Evolutionary conservation across 2,797 vertebrate genomes (phyloP).

Genomic region (Spinus pinus): DNA sequence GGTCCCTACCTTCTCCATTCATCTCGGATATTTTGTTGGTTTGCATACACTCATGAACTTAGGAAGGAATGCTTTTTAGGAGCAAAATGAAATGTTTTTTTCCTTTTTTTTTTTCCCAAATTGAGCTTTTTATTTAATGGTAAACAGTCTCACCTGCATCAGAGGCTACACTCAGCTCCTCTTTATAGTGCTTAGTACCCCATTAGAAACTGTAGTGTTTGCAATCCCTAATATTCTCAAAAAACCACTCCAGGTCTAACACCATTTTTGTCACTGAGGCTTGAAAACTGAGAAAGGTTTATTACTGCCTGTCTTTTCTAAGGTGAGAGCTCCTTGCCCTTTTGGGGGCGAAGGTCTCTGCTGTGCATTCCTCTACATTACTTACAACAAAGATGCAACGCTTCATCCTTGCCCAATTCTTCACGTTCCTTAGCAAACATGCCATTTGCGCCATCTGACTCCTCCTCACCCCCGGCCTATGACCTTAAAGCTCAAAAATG

Average conservation of each 20-base stretch:
- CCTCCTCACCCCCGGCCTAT: constrained; percentile 36
- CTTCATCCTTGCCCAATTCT: constrained; percentile 46
- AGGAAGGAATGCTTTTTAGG: background rate
- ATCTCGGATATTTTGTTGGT: background rate
- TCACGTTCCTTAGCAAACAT: constrained; percentile 54
- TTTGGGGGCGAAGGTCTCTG: constrained; percentile 55
- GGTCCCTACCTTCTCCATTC: background rate
- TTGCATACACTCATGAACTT: background rate
- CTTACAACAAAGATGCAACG: constrained; percentile 45
- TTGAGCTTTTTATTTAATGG: background rate
- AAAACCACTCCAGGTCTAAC: background rate
- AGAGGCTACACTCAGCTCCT: background rate
- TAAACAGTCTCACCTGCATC: background rate
- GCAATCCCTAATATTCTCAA: background rate
- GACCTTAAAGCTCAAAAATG: constrained; percentile 46
- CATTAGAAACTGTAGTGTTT: background rate
- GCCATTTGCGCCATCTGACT: constrained; percentile 35
- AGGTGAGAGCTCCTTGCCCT: constrained; percentile 59
- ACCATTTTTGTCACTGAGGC: background rate
- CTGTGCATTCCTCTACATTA: constrained; percentile 66
- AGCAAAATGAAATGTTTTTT: background rate
- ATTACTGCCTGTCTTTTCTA: constrained; percentile 38
- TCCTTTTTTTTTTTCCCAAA: background rate
- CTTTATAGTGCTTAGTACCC: background rate
- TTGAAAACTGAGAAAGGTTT: constrained; percentile 54